Conservation (phyloP, 64 coral and sea anemone species). For the Pachyseris speciosa region DNA sequence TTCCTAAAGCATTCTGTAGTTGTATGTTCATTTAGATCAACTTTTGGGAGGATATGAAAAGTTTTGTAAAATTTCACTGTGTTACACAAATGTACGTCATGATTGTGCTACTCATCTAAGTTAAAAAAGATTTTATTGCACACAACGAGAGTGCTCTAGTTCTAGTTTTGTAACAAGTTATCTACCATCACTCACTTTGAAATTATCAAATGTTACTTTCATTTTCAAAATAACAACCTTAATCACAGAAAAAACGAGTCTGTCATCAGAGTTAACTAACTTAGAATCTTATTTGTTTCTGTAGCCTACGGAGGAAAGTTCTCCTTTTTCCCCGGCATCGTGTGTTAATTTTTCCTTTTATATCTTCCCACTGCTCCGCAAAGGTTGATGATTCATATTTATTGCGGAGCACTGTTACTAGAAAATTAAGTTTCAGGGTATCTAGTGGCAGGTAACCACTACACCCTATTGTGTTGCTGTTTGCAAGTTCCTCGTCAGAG, state of each 20-base stretch:
- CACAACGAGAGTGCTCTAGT: no score
- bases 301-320: not conserved
- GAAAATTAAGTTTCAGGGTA: not conserved
- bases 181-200: constrained; percentile 17
- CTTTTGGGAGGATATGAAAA: no score
- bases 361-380: not conserved
- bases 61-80: not conserved
- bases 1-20: no score
- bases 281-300: not conserved
- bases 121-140: no score
- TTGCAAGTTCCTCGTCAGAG: not conserved
- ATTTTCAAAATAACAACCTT: no score
- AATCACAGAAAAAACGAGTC: no score
- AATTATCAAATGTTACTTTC: constrained; percentile 33
- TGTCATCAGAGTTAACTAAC: not conserved
- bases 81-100: constrained; percentile 20
- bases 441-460: not conserved
- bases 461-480: not conserved
- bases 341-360: not conserved
- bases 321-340: not conserved
- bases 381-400: not conserved
- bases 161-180: no score
- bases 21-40: no score
- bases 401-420: not conserved
- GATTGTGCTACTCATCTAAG: constrained; percentile 29